Evolutionary conservation across 2,113 vertebrate species (phyloP), one percentile per base, ranked within the genome.

Genomic region (Paradoxurus hermaphroditus): DNA sequence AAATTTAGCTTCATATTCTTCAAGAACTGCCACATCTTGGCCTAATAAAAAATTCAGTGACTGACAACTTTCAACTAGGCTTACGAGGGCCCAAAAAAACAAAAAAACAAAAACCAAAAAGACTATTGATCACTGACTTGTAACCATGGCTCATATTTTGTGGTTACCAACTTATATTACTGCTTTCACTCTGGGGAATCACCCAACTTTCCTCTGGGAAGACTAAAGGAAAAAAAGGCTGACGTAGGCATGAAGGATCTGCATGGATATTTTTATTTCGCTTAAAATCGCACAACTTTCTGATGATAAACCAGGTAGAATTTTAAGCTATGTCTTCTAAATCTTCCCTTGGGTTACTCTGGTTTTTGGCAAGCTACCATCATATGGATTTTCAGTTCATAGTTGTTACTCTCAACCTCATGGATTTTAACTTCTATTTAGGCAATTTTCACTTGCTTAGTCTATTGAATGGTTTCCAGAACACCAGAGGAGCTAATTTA

Each of bases 391-490:
- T 84, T 63, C 3, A 91, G 87, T n/a, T 53, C 51, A 25, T 19
- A 23, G 31, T 79, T 23, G 59, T 85, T 86, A 85, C 31, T 87
- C 16, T 90, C 63, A 96, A 23, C 68, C 31, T 95, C 41, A 29
- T 56, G 46, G 46, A 85, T 83, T 72, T 91, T 79, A 93, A 89
- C 29, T 83, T 84, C 34, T 15, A 68, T 56, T 96, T 92, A 59
- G 78, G 21, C 49, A 92, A 39, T 34, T 94, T 91, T 97, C 87
- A 83, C 31, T 90, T 49, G 65, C 68, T 79, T 90, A 83, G 46
- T 85, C 46, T 10, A 90, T 51, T 89, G 25, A 94, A 56, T 23
- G 51, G 14, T 95, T 98, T 96, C 68, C 36, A 96, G 94, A 96
- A 98, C 53, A 2, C 83, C 29, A 56, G 56, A 92, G 97, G 85